A percentile compares a stretch with the other conserved stretches of the same genome.
Evolutionary conservation across 2,113 vertebrate genomes (phyloP).

Genomic region (Cryptoleucopteryx plumbea): DNA sequence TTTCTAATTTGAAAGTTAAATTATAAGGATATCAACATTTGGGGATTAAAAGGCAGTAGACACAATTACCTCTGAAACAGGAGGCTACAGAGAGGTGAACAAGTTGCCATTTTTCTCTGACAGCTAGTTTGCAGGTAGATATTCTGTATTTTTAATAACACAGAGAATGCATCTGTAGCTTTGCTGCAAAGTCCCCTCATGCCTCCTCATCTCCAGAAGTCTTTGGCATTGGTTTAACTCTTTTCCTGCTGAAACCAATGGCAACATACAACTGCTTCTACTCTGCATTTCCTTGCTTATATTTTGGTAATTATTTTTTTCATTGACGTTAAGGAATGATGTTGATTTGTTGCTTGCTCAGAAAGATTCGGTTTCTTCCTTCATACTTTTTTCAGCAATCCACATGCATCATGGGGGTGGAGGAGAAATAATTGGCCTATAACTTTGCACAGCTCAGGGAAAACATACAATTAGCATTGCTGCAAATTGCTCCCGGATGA

Average conservation of each 20-base stretch:
- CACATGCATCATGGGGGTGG: not conserved
- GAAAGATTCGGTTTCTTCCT: not conserved
- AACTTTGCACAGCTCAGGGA: conserved; percentile 13
- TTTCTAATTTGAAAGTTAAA: not conserved
- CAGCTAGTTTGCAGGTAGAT: not conserved
- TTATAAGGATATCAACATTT: not conserved
- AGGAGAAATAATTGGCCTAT: conserved; percentile 41
- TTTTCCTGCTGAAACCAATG: not conserved
- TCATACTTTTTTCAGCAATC: not conserved
- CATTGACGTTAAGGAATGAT: not conserved
- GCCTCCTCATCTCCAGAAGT: not conserved
- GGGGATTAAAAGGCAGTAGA: not conserved
- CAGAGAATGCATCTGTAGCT: not conserved
- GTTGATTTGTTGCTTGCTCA: not conserved
- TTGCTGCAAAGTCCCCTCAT: not conserved
- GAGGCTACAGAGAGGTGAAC: not conserved
- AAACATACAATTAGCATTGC: not conserved
- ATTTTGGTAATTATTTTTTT: not conserved
- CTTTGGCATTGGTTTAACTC: not conserved
- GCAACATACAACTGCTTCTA: not conserved
- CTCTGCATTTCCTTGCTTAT: not conserved
- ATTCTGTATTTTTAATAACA: not conserved
- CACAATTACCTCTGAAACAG: not conserved
- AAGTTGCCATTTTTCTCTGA: not conserved
- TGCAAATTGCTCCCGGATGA: not conserved